These are phyloP conservation scores for Neria commutata DNA, from an alignment of 2,888 invertebrate genomes.

Conservation along the genomic window DNA sequence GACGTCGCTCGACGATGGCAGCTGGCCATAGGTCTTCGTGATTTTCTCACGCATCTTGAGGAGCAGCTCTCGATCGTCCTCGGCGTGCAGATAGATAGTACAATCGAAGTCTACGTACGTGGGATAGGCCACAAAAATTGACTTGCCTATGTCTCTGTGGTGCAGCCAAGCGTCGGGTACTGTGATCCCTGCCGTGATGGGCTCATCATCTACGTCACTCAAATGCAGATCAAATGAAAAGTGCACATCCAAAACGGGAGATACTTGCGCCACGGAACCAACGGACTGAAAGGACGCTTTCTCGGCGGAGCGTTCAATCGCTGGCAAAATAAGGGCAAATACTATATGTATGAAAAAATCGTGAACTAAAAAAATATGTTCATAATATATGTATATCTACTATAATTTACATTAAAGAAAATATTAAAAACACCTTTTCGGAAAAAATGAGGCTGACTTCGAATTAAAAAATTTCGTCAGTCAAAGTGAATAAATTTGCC, in stretches of 20 bases:
- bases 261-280: background rate
- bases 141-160: conserved; percentile 63
- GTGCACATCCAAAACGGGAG: background rate
- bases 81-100: conserved; percentile 60
- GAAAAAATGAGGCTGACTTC: too few species aligned
- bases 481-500: too few species aligned
- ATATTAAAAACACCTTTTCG: too few species aligned
- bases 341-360: too few species aligned
- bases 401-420: too few species aligned
- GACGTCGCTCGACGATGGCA: background rate
- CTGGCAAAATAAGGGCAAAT: background rate
- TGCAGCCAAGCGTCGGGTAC: conserved; percentile 67
- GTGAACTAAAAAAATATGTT: too few species aligned
- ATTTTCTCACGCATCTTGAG: conserved; percentile 65
- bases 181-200: conserved; percentile 17
- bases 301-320: background rate
- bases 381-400: too few species aligned
- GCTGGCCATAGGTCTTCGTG: conserved; percentile 58
- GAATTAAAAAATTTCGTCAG: too few species aligned
- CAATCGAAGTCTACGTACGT: conserved; percentile 70
- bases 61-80: conserved; percentile 54
- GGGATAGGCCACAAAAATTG: conserved; percentile 67
- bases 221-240: conserved; percentile 9
- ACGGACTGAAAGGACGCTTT: background rate
- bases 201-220: conserved; percentile 48